Base-by-base conservation (phyloP, 2,797 vertebrate genomes). In the Hypotaenidia philippensis region DNA sequence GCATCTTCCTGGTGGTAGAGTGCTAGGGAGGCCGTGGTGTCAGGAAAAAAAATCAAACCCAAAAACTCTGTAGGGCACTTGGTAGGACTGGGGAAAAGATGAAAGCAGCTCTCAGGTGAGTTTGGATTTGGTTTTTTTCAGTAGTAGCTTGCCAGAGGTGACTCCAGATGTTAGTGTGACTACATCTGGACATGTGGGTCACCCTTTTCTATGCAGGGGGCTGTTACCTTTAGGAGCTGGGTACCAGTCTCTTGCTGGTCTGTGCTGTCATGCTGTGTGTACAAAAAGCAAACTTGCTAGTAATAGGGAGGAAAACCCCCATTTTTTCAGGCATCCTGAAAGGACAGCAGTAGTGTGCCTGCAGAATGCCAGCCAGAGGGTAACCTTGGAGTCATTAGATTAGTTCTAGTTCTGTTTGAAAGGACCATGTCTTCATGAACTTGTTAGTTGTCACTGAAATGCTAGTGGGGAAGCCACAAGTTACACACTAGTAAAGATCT, bases 191-290 rank as follows among this genome's bases (percentile, higher is more conserved):
- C 22, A 6, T 2, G 2, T 15, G 21, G 29, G 34, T 61, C 34
- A 61, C 0, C 3, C 17, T 49, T 49, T 3, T 11, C 34, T n/a
- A 1, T 3, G 17, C 38, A 50, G 38, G 45, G 32, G 72, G 21
- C 9, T 38, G 44, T 32, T 11, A 8, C 25, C 44, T 60, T 49
- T 10, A 15, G 72, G 44, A 61, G 56, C 32, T 75, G 44, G 20
- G 11, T 49, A 14, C 49, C n/a, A 17, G n/a, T 29, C 40, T 7
- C 53, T 29, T 45, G 40, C 56, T 60, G 34, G 47, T 27, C 32
- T 41, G 36, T 45, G 25, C n/a, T 53, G 49, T 40, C 20, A 53
- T n/a, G 21, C 50, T 29, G 53, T 72, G 52, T 18, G 40, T 10
- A 8, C 31, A 41, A 41, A 77, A 61, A 50, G 9, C 23, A 77